Conservation (phyloP, 2,888 invertebrate genomes). For the Disparrhopalites patrizii region DNA sequence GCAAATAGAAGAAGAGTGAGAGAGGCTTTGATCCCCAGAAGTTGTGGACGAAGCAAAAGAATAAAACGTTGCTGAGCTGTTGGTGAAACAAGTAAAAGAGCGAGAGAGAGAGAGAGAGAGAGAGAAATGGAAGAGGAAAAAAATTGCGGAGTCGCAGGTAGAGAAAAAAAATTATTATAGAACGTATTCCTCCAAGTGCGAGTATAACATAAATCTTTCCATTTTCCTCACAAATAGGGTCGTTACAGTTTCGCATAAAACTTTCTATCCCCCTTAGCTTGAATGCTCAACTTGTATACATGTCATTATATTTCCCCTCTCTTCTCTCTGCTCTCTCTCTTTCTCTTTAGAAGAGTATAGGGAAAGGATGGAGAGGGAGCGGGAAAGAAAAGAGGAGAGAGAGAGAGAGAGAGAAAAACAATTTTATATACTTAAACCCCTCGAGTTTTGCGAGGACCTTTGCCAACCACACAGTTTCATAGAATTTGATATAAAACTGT, state of each 20-base stretch:
- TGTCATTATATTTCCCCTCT: too few species aligned
- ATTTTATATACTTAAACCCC: neutral
- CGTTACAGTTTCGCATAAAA: conserved; percentile 24
- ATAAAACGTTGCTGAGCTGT: too few species aligned
- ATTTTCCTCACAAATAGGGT: conserved; percentile 18
- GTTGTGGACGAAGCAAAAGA: too few species aligned
- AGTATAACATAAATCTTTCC: conserved; percentile 19
- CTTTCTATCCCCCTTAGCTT: neutral
- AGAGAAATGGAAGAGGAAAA: too few species aligned
- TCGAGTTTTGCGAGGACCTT: neutral
- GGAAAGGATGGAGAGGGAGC: neutral
- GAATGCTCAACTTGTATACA: neutral
- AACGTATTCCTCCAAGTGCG: conserved; percentile 1
- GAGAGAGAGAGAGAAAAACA: neutral
- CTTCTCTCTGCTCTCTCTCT: neutral
- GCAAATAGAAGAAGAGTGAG: too few species aligned
- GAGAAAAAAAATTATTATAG: conserved; percentile 17
- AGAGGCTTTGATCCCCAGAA: too few species aligned
- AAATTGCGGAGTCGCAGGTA: conserved; percentile 18
- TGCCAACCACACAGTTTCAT: neutral
- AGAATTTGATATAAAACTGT: too few species aligned
- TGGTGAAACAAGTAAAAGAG: conserved; percentile 22
- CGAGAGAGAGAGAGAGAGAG: too few species aligned
- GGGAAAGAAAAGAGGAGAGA: neutral
- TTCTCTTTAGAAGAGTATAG: neutral